Percentiles rank a stretch among this genome's conserved stretches.
Evolutionary conservation across 2,113 vertebrate species (phyloP).

Genomic region (Sakesphorus luctuosus): DNA sequence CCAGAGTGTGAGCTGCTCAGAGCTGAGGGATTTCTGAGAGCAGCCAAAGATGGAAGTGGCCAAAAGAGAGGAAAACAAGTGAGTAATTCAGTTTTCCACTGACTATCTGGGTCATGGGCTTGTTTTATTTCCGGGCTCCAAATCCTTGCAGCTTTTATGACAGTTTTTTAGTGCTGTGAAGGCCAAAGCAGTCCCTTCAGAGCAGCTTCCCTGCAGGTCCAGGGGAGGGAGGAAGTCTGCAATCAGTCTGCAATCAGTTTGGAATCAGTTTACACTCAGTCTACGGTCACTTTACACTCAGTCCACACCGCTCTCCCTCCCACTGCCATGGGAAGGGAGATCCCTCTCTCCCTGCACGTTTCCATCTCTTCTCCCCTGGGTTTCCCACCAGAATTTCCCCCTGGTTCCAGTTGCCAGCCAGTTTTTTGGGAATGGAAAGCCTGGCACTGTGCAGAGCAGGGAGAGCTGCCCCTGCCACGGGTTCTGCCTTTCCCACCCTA

Average conservation of each 20-base stretch:
- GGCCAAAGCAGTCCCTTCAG: background rate
- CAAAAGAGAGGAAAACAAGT: slow-evolving; percentile 48
- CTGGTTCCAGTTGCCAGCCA: background rate
- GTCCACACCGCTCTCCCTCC: background rate
- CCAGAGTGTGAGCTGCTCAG: background rate
- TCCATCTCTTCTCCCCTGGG: background rate
- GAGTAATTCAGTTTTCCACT: slow-evolving; percentile 49
- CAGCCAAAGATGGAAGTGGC: background rate
- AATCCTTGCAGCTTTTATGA: background rate
- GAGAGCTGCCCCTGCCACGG: background rate
- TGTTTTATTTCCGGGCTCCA: background rate
- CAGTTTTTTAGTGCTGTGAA: background rate
- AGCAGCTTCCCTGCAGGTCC: background rate
- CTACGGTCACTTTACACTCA: background rate
- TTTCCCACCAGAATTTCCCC: background rate
- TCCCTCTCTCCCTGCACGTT: background rate
- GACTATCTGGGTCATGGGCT: background rate
- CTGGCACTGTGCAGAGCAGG: background rate
- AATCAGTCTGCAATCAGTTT: background rate
- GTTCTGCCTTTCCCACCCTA: background rate
- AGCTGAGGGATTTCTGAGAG: background rate
- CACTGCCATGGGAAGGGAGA: background rate
- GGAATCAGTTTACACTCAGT: background rate
- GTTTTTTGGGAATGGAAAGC: background rate
- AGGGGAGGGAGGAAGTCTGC: background rate